Conservation (phyloP, 2,797 vertebrate species). For the Spizella passerina region DNA sequence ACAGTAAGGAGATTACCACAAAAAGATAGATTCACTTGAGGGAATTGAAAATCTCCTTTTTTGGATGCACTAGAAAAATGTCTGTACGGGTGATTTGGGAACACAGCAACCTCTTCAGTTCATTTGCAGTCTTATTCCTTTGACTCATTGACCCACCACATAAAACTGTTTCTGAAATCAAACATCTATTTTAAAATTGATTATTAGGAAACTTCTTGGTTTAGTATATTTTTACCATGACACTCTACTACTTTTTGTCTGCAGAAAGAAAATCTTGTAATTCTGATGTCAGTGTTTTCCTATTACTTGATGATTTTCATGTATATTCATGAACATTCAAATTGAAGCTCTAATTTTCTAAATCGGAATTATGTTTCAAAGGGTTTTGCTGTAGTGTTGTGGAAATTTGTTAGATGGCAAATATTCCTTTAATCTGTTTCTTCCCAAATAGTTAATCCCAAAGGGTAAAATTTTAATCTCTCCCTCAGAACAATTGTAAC, state of each 20-base stretch:
- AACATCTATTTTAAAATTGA: neutral
- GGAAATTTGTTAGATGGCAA: neutral
- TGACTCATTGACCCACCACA: neutral
- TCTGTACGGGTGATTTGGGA: neutral
- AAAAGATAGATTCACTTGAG: neutral
- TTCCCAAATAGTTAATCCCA: neutral
- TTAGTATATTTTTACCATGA: neutral
- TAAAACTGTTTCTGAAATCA: neutral
- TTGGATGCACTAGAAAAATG: neutral
- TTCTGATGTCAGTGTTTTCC: neutral
- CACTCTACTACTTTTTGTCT: neutral
- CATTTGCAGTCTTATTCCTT: neutral
- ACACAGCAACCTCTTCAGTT: neutral
- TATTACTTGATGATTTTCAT: neutral
- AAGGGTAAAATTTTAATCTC: neutral
- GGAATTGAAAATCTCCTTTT: neutral
- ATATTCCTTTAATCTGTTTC: constrained; percentile 11
- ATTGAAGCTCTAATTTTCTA: neutral
- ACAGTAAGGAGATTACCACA: neutral
- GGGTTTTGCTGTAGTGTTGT: neutral
- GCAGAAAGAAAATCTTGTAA: neutral
- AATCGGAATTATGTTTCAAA: neutral
- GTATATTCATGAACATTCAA: neutral
- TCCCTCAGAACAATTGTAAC: neutral
- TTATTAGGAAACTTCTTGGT: neutral